Percentiles rank a stretch among this genome's conserved stretches.
phyloP scores from a whole-genome alignment of 2,888 invertebrate genomes.

The Cartodere bifasciata region DNA sequence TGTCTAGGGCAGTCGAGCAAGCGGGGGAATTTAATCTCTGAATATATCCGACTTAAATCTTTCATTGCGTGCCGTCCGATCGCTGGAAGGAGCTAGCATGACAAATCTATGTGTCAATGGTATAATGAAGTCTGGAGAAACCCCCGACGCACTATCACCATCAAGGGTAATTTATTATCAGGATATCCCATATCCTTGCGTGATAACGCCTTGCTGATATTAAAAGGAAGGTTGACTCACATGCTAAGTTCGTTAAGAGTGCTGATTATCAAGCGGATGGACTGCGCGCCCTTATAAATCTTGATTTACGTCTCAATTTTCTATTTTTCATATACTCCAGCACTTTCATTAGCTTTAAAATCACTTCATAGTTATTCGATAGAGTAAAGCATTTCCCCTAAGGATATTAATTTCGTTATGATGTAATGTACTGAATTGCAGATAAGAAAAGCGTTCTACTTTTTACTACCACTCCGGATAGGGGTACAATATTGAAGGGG shows the following conservation, averaged over 20 bases:
- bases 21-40: slow-evolving; percentile 21
- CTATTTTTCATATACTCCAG: too few species aligned
- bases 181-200: slow-evolving; percentile 32
- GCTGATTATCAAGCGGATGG: too few species aligned
- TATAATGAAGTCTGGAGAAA: slow-evolving; percentile 27
- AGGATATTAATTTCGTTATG: too few species aligned
- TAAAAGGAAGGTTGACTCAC: slow-evolving; percentile 23
- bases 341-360: too few species aligned
- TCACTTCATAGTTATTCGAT: too few species aligned
- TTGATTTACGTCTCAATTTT: too few species aligned
- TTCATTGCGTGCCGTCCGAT: slow-evolving; percentile 25
- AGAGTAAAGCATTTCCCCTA: too few species aligned
- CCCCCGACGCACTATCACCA: slow-evolving; percentile 17
- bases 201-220: slow-evolving; percentile 27
- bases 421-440: too few species aligned
- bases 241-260: slow-evolving; percentile 19
- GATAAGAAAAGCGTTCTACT: too few species aligned
- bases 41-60: slow-evolving; percentile 24
- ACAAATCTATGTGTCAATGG: slow-evolving; percentile 30
- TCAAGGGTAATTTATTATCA: slow-evolving; percentile 30
- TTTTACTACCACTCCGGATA: too few species aligned
- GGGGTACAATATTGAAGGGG: too few species aligned
- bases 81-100: slow-evolving; percentile 24
- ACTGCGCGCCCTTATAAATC: too few species aligned
- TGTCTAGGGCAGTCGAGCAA: slow-evolving; percentile 12